A percentile compares a stretch with the other conserved stretches of the same genome.
phyloP scores from a whole-genome alignment of 2,113 vertebrate species.

The Eretmochelys imbricata region DNA sequence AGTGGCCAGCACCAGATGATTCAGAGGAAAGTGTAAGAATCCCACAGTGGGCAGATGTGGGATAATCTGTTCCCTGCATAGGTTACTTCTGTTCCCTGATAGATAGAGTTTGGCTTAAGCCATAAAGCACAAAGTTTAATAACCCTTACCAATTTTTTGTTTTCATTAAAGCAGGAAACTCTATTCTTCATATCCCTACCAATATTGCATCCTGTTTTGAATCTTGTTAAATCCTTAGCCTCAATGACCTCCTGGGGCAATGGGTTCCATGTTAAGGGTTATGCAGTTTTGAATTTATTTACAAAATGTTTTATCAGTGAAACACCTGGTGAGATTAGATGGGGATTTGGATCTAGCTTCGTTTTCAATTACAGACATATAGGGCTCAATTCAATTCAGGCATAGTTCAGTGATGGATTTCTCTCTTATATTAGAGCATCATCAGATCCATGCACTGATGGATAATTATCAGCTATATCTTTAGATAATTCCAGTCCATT shows the following conservation, averaged over 20 bases:
- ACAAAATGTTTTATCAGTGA: not conserved
- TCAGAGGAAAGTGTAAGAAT: not conserved
- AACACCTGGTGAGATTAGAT: not conserved
- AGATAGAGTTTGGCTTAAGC: not conserved
- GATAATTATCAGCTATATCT: not conserved
- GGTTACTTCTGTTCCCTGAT: not conserved
- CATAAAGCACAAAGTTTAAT: not conserved
- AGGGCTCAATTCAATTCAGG: not conserved
- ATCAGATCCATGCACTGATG: rapidly evolving
- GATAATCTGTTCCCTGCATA: not conserved
- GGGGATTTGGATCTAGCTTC: not conserved
- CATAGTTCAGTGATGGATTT: not conserved
- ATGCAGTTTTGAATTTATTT: not conserved
- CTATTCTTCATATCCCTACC: not conserved
- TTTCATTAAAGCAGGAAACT: not conserved
- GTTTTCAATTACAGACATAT: not conserved
- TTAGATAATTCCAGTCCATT: not conserved
- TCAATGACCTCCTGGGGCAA: not conserved
- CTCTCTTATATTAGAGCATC: not conserved
- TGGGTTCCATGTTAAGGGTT: not conserved
- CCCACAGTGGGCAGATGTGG: not conserved
- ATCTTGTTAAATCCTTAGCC: not conserved
- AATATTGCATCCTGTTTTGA: not conserved
- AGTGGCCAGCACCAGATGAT: not conserved
- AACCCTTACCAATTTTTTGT: not conserved